These are phyloP conservation scores for Leptopilina myrica DNA, from an alignment of 2,888 invertebrate genomes.

Conservation along the genomic window DNA sequence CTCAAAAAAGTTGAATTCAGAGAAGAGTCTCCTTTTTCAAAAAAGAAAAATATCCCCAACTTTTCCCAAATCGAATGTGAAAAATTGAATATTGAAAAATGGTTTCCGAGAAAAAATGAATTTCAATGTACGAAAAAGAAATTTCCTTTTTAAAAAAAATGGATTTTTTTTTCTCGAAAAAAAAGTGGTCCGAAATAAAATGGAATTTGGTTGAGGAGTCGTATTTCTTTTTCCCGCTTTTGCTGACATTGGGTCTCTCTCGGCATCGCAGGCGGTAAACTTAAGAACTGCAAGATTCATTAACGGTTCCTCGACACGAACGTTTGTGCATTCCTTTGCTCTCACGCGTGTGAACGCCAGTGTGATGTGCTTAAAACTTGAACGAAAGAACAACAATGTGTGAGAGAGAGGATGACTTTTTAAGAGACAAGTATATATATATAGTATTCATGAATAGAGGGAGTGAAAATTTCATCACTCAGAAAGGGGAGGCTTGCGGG, in stretches of 20 bases:
- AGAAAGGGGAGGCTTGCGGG: too few relatives aligned
- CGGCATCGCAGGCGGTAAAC: constrained; percentile 21
- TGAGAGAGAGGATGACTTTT: neutral
- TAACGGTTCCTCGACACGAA: constrained; percentile 70
- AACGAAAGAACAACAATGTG: neutral
- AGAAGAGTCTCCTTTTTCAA: too few relatives aligned
- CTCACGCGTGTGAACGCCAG: constrained; percentile 51
- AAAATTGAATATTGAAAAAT: too few relatives aligned
- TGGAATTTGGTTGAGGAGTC: constrained; percentile 35
- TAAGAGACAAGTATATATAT: too few relatives aligned
- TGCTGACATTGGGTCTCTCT: constrained; percentile 15
- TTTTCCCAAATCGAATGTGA: too few relatives aligned
- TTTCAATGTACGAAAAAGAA: too few relatives aligned
- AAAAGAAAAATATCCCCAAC: too few relatives aligned
- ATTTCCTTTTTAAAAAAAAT: too few relatives aligned
- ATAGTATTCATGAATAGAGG: too few relatives aligned
- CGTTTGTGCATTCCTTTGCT: constrained; percentile 57
- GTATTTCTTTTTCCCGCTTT: constrained; percentile 39
- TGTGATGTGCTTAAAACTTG: constrained; percentile 15
- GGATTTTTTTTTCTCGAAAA: neutral
- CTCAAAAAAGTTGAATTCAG: too few relatives aligned
- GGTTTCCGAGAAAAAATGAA: too few relatives aligned
- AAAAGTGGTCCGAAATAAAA: constrained; percentile 15
- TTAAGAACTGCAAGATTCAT: constrained; percentile 65
- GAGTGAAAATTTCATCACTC: too few relatives aligned